Base-by-base conservation (phyloP, 1,140 invertebrate species). In the Platorchestia sp. region DNA sequence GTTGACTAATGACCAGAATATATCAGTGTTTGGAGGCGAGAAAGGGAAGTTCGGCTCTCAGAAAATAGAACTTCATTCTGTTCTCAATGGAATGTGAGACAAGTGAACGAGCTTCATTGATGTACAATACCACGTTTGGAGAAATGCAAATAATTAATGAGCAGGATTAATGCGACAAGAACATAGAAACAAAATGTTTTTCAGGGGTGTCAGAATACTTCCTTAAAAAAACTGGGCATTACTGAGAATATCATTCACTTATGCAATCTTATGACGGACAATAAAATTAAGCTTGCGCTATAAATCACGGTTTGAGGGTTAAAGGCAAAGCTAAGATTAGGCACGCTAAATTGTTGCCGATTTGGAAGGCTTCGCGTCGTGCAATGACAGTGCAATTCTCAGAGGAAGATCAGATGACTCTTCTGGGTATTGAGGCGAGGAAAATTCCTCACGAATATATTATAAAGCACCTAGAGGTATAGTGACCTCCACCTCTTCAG, bases 391-490 rank as follows among this genome's bases (percentile, higher is more conserved):
- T 36, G 59, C 59, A 75, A 75, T 22, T 22, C 59, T 75, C 59
- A 36, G 27, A 3, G 59, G 59, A 36, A 75, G 59, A 75, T 75
- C 59, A 75, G 59, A 75, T 75, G 59, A 75, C 59, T 75, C 27
- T 75, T 75, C 59, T 75, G 59, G 59, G 59, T 75, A 75, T 75
- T 75, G 59, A 75, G 27, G 59, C 59, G 59, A 75, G 59, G 14
- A 75, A 75, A 75, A 75, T 75, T 75, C 59, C 59, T 75, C 59
- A 75, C 59, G 59, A 75, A 75, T 75, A 75, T 75, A 75, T 75
- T 75, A 75, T 75, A 75, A 75, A 22, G 59, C 59, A 75, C 59
- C 10, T 27, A 36, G 7, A 75, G 59, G 14, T 27, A 75, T 27
- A 27, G 59, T 75, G 59, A 75, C 59, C 59, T 75, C 59, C 59